Evolutionary conservation across 1,140 invertebrate genomes (phyloP), one percentile per base, ranked within the genome.

Genomic region (Pararge aegeria): DNA sequence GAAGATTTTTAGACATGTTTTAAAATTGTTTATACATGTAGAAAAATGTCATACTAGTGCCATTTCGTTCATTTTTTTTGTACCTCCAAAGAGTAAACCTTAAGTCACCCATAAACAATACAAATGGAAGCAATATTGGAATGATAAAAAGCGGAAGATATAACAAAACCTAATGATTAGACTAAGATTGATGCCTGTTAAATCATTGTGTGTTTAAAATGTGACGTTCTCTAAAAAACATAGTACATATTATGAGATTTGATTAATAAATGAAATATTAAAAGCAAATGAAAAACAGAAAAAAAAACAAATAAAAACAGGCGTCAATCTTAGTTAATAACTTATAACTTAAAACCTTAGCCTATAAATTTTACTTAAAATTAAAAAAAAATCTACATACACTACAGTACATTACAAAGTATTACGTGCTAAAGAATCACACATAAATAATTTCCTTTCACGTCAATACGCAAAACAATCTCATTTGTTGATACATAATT

Each of bases 391-490:
- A 69, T 62, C 60, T 67, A 64, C 52, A 63, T 58, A 61, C 59
- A 64, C 57, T 62, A 62, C 64, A 73, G 58, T 79, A 80, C 60
- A 83, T 55, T 80, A 77, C 71, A 75, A 56, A 34, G 52, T 66
- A 54, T 62, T 77, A 83, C 57, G 69, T 70, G 68, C 81, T 85
- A 84, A 73, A 68, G 80, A 82, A 84, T 89, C 83, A 89, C 83
- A 89, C 83, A 87, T 89, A 89, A 89, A 86, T 89, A 84, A 86
- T 81, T 77, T 83, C 68, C 70, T 70, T 73, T 75, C 75, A 80
- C 72, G 69, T 73, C 65, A 61, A 49, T 73, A 77, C 66, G 70
- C 66, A 73, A 78, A 83, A 84, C 80, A 88, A 86, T 85, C 81
- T 86, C 83, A 76, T 75, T 68, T 74, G 75, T 78, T 60, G 64